Conservation (phyloP, 2,797 vertebrate species). For the Girardinus metallicus region DNA sequence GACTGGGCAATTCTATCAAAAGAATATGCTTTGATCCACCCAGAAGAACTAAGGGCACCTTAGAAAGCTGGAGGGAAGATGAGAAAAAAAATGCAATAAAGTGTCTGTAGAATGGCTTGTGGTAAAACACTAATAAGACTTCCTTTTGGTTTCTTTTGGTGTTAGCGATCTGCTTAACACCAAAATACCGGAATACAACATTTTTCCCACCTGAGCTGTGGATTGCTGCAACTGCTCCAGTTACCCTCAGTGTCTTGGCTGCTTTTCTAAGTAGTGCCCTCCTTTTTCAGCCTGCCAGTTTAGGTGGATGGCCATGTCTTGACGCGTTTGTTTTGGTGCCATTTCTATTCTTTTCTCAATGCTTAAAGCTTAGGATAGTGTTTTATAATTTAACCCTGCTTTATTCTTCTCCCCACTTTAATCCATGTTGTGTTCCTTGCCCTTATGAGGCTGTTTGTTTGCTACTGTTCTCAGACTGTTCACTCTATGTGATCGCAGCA, state of each 20-base stretch:
- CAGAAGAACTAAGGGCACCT: too few relatives aligned
- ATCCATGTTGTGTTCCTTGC: background rate
- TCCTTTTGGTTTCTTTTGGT: background rate
- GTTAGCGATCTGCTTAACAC: background rate
- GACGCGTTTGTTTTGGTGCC: background rate
- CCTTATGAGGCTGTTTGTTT: background rate
- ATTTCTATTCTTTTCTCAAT: background rate
- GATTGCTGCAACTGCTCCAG: background rate
- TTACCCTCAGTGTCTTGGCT: background rate
- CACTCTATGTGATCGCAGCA: background rate
- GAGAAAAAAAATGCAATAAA: background rate
- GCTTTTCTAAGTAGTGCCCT: background rate
- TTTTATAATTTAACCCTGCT: background rate
- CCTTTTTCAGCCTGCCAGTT: background rate
- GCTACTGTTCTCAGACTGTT: background rate
- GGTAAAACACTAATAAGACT: background rate
- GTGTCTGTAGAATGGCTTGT: background rate
- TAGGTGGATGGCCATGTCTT: background rate
- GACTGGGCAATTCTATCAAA: background rate
- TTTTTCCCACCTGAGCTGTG: slow-evolving; percentile 1
- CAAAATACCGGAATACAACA: too few relatives aligned
- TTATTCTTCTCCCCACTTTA: background rate
- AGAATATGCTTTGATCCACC: background rate
- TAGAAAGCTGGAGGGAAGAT: too few relatives aligned
- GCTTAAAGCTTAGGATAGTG: background rate